Base-by-base conservation (phyloP, 1,140 invertebrate species). In the Penaeus indicus region DNA sequence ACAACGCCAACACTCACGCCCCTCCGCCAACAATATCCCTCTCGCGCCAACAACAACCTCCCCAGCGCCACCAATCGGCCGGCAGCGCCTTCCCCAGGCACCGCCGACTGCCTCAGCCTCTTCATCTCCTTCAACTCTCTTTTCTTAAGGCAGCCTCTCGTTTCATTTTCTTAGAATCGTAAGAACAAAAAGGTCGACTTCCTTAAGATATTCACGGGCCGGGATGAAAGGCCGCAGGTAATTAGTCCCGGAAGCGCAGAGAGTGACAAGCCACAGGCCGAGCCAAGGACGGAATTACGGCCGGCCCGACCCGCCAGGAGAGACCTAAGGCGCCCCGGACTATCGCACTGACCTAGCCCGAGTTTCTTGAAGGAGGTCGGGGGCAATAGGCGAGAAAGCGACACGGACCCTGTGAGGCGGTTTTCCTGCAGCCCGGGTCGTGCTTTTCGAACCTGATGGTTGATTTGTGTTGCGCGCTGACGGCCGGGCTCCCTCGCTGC, bases 171-270 rank as follows among this genome's bases (percentile, higher is more conserved):
- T 88, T 84, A 83, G 87, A 88, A 88, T 84, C 81, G 87, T 88
- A 88, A 88, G 87, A 88, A 88, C 87, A 88, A 88, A 88, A 88
- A 88, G 81, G 81, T 88, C 87, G 87, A 88, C 87, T 88, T 88
- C 87, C 82, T 88, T 88, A 88, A 88, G 87, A 88, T 88, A 88
- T 88, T 88, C 87, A 88, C 87, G 87, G 87, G 67, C 87, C 62
- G 87, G 87, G 87, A 88, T 88, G 87, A 88, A 88, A 88, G 82
- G 87, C 87, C 82, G 82, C 87, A 78, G 87, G 87, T 88, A 88
- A 88, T 88, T 88, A 88, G 87, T 88, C 80, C 84, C 64, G 82
- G 69, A 32, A 38, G 75, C 64, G 67, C 72, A 27, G 75, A 88
- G 61, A 79, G 64, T 88, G 87, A 42, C 75, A 88, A 88, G 64